Evolutionary conservation across 2,797 vertebrate species (phyloP).

Genomic region (Pantherophis alleghaniensis): DNA sequence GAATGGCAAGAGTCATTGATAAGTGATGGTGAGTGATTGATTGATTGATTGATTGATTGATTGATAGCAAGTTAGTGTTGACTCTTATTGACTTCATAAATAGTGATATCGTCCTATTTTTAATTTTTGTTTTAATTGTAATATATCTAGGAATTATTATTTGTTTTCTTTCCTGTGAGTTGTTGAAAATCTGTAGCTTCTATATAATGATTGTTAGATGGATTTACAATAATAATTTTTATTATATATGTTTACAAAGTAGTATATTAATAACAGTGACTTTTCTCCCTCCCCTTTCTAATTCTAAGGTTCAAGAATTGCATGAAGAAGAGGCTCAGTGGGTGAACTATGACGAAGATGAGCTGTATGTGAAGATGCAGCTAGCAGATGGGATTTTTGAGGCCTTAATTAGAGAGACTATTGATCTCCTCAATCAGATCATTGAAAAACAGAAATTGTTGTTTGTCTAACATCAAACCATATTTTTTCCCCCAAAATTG

Average conservation of each 20-base stretch:
- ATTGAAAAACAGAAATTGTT: conserved; percentile 79
- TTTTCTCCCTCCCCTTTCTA: conserved; percentile 16
- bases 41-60: neutral
- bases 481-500: conserved; percentile 51
- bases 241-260: neutral
- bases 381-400: conserved; percentile 96
- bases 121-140: neutral
- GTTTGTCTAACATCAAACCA: conserved; percentile 73
- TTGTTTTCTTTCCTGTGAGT: neutral
- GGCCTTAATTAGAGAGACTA: conserved; percentile 91
- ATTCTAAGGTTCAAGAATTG: conserved; percentile 90
- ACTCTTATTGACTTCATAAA: neutral
- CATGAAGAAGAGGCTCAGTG: conserved; percentile 96
- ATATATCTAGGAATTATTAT: neutral
- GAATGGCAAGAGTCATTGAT: neutral
- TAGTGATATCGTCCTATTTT: neutral
- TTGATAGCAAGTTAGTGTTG: neutral
- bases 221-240: neutral
- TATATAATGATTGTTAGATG: neutral
- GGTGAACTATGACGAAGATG: conserved; percentile 98
- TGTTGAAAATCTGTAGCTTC: neutral
- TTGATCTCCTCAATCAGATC: conserved; percentile 84
- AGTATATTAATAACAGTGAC: neutral
- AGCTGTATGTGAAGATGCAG: conserved; percentile 97
- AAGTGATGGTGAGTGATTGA: neutral